phyloP scores from a whole-genome alignment of 2,797 vertebrate genomes.

The Cirrhinus mrigala region DNA sequence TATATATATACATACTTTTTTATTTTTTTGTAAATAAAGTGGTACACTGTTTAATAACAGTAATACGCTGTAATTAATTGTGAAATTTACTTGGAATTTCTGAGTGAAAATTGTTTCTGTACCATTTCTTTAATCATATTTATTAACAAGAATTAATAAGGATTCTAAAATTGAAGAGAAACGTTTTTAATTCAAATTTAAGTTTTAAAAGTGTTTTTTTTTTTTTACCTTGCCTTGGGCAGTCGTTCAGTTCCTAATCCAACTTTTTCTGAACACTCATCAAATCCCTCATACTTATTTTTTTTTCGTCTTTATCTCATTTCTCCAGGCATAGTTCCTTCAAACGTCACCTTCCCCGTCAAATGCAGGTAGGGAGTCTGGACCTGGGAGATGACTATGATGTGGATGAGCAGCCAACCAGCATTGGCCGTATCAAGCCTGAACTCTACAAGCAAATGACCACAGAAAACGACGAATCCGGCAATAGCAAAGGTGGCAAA shows the following conservation, averaged over 20 bases:
- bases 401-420: constrained; percentile 89
- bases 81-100: no score
- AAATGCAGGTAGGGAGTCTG: constrained; percentile 95
- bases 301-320: neutral
- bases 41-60: no score
- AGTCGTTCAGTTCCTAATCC: neutral
- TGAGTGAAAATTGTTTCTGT: no score
- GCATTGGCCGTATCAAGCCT: constrained; percentile 96
- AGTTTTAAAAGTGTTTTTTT: neutral
- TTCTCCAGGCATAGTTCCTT: constrained; percentile 92
- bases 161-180: neutral
- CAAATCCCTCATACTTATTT: neutral
- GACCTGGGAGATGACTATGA: constrained; percentile 88
- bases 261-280: neutral
- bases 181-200: neutral
- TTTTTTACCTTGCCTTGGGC: neutral
- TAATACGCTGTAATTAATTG: no score
- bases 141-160: neutral
- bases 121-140: no score
- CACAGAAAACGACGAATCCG: constrained; percentile 85
- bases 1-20: no score
- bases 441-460: constrained; percentile 95
- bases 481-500: constrained; percentile 85
- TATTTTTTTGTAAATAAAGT: no score
- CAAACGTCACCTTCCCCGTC: constrained; percentile 93